Evolutionary conservation across 2,888 invertebrate species (phyloP).

Genomic region (Orthosia gothica): DNA sequence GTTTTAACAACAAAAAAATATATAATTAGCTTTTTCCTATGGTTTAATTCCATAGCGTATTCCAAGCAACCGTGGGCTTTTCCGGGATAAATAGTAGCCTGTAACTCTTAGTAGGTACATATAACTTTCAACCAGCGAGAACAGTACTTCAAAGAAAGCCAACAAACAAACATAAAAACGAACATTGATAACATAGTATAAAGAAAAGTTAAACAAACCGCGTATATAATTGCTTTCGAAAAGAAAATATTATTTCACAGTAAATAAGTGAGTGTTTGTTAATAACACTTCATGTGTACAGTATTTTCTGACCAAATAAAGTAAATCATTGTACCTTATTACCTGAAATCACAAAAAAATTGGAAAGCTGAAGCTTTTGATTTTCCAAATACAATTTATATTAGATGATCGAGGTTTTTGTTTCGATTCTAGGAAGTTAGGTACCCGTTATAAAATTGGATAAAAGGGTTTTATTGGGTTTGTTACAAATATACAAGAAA

Average conservation of each 20-base stretch:
- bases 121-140: too few relatives aligned
- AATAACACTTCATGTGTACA: background rate
- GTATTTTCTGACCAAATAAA: background rate
- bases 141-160: too few relatives aligned
- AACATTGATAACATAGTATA: too few relatives aligned
- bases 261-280: background rate
- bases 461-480: background rate
- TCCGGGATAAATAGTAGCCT: too few relatives aligned
- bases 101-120: too few relatives aligned
- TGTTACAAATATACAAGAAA: background rate
- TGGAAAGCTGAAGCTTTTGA: background rate
- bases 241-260: background rate
- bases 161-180: too few relatives aligned
- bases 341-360: background rate
- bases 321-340: background rate
- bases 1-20: too few relatives aligned
- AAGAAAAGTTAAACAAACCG: too few relatives aligned
- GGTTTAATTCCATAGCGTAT: too few relatives aligned
- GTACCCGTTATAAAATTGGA: background rate
- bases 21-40: too few relatives aligned
- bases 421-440: background rate
- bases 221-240: background rate
- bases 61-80: too few relatives aligned
- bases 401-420: background rate
- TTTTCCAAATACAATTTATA: background rate